Evolutionary conservation across 2,888 invertebrate species (phyloP).

Genomic region (Heterodera filipjevi): DNA sequence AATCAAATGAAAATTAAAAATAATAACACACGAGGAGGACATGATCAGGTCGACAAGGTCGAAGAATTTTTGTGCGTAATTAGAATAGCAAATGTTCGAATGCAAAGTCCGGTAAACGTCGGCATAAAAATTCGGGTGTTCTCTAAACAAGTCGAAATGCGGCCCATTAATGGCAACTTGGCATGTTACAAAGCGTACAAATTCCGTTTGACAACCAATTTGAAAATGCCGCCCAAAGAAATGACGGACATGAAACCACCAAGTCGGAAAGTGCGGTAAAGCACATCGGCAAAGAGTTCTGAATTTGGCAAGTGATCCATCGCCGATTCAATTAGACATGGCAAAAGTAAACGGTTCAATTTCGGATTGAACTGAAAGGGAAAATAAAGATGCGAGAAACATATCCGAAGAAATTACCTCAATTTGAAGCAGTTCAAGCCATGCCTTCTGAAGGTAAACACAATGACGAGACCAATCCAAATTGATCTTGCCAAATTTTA

Average conservation of each 20-base stretch:
- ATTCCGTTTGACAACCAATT: constrained; percentile 86
- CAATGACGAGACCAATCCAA: background rate
- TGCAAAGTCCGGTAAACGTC: constrained; percentile 93
- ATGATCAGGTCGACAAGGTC: constrained; percentile 87
- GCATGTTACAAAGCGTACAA: constrained; percentile 70
- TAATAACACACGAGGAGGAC: constrained; percentile 71
- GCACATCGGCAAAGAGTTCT: constrained; percentile 50
- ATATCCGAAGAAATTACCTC: constrained; percentile 9
- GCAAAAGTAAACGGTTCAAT: constrained; percentile 41
- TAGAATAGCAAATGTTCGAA: constrained; percentile 85
- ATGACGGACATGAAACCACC: constrained; percentile 77
- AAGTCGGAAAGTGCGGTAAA: constrained; percentile 70
- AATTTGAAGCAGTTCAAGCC: constrained; percentile 17
- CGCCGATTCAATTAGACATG: constrained; percentile 46
- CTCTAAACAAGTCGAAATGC: constrained; percentile 68
- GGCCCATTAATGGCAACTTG: constrained; percentile 3
- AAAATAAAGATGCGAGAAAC: background rate
- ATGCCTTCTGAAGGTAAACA: constrained; percentile 7
- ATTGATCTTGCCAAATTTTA: background rate
- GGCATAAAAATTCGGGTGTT: constrained; percentile 90
- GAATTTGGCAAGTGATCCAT: constrained; percentile 44
- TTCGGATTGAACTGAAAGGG: constrained; percentile 39
- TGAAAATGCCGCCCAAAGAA: constrained; percentile 87
- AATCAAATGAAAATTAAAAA: background rate
- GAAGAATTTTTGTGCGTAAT: constrained; percentile 85